Conservation (phyloP, 37 sponge, comb jelly and placozoan species). For the Beroe ovata region DNA sequence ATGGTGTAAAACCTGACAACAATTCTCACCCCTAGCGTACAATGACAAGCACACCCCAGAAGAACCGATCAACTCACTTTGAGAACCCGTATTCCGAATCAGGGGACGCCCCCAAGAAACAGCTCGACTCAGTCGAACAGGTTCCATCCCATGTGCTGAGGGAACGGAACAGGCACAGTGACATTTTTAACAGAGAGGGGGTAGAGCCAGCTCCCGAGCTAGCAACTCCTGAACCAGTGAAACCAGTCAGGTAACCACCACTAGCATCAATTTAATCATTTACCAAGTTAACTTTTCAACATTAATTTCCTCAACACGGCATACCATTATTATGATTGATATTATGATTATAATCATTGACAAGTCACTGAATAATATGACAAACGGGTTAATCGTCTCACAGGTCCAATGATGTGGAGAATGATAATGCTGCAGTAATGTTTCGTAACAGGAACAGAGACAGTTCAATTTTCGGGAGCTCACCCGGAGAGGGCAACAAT, state of each 20-base stretch:
- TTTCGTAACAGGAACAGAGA: background rate
- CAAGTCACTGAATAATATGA: too few species aligned
- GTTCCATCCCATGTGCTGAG: background rate
- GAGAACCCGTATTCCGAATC: conserved; percentile 6
- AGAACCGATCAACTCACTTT: conserved; percentile 19
- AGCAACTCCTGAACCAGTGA: background rate
- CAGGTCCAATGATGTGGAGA: background rate
- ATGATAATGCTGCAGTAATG: background rate
- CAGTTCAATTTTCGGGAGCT: background rate
- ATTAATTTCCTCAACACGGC: too few species aligned
- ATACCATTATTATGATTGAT: too few species aligned
- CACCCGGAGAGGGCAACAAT: too few species aligned
- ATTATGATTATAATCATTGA: too few species aligned
- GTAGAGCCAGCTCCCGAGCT: too few species aligned
- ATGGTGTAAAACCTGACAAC: too few species aligned
- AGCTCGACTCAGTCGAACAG: background rate
- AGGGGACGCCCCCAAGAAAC: background rate
- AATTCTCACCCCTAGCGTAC: too few species aligned
- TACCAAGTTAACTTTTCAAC: too few species aligned
- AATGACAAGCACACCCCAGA: conserved; percentile 26
- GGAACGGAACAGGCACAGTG: conserved; percentile 47
- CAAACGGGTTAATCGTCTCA: too few species aligned
- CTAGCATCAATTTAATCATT: too few species aligned
- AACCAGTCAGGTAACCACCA: background rate
- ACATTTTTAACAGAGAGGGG: conserved; percentile 58